These are phyloP conservation scores for Mesocricetus auratus DNA, from an alignment of 2,113 vertebrate species.

Conservation along the genomic window DNA sequence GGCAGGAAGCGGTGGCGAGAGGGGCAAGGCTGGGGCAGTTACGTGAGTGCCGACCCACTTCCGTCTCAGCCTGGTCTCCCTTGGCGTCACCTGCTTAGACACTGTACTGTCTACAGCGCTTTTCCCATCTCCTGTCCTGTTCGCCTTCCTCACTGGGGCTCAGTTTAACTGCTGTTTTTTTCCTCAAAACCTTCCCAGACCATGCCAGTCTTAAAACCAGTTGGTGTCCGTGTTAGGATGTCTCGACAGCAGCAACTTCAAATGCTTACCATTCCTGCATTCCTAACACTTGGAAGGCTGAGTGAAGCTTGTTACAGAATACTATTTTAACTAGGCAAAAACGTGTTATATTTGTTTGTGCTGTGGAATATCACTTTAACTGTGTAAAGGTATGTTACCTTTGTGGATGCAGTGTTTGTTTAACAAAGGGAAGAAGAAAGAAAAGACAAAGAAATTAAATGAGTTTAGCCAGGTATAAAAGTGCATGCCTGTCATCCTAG, in stretches of 20 bases:
- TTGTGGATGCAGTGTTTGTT: neutral
- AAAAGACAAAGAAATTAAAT: neutral
- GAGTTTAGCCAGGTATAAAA: neutral
- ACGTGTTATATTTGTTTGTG: neutral
- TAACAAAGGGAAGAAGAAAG: too few relatives aligned
- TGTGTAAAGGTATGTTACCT: neutral
- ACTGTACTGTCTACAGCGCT: neutral
- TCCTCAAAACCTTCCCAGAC: neutral
- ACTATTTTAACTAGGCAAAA: neutral
- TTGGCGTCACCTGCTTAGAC: neutral
- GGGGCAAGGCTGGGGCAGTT: neutral
- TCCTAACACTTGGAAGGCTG: neutral
- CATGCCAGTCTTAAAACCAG: neutral
- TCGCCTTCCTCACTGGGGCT: neutral
- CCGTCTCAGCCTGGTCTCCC: neutral
- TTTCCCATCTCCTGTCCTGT: neutral
- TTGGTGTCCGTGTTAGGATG: neutral
- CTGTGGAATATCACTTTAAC: neutral
- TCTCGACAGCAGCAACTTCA: neutral
- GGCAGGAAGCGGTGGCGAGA: neutral
- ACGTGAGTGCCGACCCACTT: neutral
- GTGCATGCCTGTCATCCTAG: neutral
- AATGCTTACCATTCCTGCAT: neutral
- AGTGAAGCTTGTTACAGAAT: neutral
- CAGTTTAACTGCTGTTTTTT: neutral